Evolutionary conservation across 2,888 invertebrate species (phyloP).

Genomic region (Drosophila dives): DNA sequence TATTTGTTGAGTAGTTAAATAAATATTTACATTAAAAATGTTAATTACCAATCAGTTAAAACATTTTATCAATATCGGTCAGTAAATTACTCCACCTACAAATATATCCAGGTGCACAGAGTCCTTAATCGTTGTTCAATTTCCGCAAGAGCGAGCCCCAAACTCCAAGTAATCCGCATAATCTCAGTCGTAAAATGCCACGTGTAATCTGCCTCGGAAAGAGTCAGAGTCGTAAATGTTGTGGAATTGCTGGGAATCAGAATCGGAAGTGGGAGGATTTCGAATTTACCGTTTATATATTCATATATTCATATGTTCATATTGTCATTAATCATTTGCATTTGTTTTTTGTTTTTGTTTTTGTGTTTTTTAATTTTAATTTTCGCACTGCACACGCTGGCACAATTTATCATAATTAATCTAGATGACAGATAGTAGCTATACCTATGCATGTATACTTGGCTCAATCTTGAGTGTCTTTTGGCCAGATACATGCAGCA

Average conservation of each 20-base stretch:
- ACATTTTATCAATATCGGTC: slow-evolving; percentile 10
- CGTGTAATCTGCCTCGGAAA: slow-evolving; percentile 37
- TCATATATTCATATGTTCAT: slow-evolving; percentile 36
- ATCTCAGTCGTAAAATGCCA: slow-evolving; percentile 45
- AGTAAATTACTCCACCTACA: slow-evolving; percentile 32
- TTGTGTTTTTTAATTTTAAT: slow-evolving; percentile 52
- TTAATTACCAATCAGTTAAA: slow-evolving; percentile 5
- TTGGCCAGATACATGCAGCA: slow-evolving; percentile 20
- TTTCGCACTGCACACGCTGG: slow-evolving; percentile 38
- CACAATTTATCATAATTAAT: slow-evolving; percentile 73
- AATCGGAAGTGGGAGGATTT: background rate
- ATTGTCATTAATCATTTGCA: slow-evolving; percentile 63
- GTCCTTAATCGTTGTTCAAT: slow-evolving; percentile 72
- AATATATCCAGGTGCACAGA: slow-evolving; percentile 24
- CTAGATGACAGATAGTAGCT: slow-evolving; percentile 48
- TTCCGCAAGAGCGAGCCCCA: slow-evolving; percentile 36
- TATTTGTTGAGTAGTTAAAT: background rate
- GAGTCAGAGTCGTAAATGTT: slow-evolving; percentile 51
- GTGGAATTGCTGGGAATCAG: slow-evolving; percentile 33
- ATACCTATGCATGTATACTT: slow-evolving; percentile 25
- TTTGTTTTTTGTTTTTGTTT: background rate
- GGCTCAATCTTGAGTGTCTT: background rate
- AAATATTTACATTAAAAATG: background rate
- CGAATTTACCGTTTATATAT: background rate
- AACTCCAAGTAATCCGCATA: slow-evolving; percentile 66